These are phyloP conservation scores for Hapalemur alaotrensis DNA, from an alignment of 2,797 vertebrate species.

Conservation along the genomic window DNA sequence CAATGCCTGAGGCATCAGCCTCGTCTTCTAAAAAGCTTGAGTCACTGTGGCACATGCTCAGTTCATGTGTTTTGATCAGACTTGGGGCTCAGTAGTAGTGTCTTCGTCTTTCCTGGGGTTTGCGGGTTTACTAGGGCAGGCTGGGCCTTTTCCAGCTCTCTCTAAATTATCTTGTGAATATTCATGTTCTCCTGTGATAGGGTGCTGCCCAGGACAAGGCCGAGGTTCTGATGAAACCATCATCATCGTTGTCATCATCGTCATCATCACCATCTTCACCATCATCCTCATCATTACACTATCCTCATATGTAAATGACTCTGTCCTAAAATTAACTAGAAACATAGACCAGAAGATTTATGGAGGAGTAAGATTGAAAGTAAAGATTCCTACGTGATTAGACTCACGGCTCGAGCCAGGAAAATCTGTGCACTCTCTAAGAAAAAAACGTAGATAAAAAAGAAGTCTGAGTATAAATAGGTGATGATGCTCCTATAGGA, in stretches of 20 bases:
- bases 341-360: background rate
- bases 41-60: background rate
- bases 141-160: background rate
- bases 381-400: background rate
- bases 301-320: background rate
- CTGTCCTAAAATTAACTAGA: background rate
- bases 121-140: background rate
- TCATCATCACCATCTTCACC: background rate
- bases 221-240: background rate
- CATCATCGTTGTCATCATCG: too few relatives aligned
- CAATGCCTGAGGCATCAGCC: background rate
- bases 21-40: background rate
- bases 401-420: background rate
- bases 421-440: background rate
- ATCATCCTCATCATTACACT: background rate
- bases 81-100: background rate
- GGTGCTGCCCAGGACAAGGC: background rate
- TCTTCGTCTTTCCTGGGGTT: background rate
- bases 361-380: background rate
- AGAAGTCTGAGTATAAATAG: too few relatives aligned
- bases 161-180: background rate
- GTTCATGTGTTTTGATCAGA: background rate
- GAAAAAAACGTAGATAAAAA: background rate
- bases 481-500: fast-evolving
- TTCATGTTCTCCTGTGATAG: background rate